Conservation (phyloP, 2,797 vertebrate species). For the Margarornis squamiger region DNA sequence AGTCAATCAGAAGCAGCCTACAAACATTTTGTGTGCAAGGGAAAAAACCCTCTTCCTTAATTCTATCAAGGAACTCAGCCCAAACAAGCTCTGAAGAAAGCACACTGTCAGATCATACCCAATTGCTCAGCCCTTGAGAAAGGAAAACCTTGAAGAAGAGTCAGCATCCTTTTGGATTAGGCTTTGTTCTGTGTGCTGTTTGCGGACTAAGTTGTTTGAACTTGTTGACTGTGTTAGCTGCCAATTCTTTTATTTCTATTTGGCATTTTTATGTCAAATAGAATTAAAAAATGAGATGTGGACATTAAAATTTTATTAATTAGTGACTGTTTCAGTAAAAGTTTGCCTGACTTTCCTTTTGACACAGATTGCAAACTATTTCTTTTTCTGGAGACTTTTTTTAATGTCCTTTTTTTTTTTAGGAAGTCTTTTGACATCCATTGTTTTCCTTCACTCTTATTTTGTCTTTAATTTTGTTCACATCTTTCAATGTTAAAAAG, state of each 20-base stretch:
- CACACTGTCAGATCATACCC: not conserved
- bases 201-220: not conserved
- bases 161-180: not conserved
- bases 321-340: not conserved
- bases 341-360: not conserved
- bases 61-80: not conserved
- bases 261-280: not conserved
- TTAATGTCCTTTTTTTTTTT: not conserved
- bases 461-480: not conserved
- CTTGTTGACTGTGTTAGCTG: not conserved
- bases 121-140: not conserved
- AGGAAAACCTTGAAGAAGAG: not conserved
- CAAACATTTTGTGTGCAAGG: fast-evolving
- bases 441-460: not conserved
- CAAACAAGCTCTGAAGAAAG: not conserved
- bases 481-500: not conserved
- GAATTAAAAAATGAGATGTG: not conserved
- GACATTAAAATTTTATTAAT: not conserved
- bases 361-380: fast-evolving
- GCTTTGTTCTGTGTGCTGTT: not conserved
- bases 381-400: not conserved
- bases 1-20: not conserved
- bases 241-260: not conserved
- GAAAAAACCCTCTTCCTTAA: fast-evolving
- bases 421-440: not conserved